Percentiles rank a stretch among this genome's conserved stretches.
These are phyloP conservation scores for Agrilus mali DNA, from an alignment of 2,888 invertebrate genomes.

Conservation along the genomic window DNA sequence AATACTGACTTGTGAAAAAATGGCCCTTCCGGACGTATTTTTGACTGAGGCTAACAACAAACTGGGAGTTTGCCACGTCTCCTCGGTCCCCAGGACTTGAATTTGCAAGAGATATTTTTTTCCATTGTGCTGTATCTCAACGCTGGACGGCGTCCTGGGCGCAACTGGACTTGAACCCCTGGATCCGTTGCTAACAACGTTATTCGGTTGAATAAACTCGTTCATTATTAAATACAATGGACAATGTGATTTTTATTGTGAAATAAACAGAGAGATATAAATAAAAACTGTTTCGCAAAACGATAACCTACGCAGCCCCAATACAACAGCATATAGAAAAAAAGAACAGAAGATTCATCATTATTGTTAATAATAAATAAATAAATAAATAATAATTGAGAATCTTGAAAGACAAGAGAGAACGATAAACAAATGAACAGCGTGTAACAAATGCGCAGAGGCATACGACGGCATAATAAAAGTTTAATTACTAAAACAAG, in stretches of 20 bases:
- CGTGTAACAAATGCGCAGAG: too few relatives aligned
- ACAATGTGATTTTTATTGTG: neutral
- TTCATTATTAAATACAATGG: neutral
- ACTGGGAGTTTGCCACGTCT: slow-evolving; percentile 80
- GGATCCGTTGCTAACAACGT: slow-evolving; percentile 25
- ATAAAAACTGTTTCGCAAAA: slow-evolving; percentile 1
- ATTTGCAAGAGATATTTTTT: slow-evolving; percentile 60
- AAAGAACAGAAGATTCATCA: neutral
- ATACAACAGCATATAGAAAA: slow-evolving; percentile 1
- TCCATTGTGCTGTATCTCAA: slow-evolving; percentile 36
- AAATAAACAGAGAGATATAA: neutral
- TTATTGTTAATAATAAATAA: too few relatives aligned
- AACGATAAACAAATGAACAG: too few relatives aligned
- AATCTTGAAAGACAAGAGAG: too few relatives aligned
- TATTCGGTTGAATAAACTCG: neutral
- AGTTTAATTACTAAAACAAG: too few relatives aligned
- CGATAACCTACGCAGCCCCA: too few relatives aligned
- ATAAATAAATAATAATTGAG: too few relatives aligned
- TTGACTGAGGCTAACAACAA: slow-evolving; percentile 55
- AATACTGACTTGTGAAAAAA: slow-evolving; percentile 60
- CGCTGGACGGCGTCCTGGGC: slow-evolving; percentile 30
- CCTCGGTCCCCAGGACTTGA: slow-evolving; percentile 67
- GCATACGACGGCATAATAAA: too few relatives aligned
- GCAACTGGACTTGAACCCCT: slow-evolving; percentile 32
- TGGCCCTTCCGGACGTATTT: slow-evolving; percentile 55